A percentile compares a stretch with the other conserved stretches of the same genome.
These are phyloP conservation scores for Tinea trinotella DNA, from an alignment of 2,888 invertebrate species.

Conservation along the genomic window DNA sequence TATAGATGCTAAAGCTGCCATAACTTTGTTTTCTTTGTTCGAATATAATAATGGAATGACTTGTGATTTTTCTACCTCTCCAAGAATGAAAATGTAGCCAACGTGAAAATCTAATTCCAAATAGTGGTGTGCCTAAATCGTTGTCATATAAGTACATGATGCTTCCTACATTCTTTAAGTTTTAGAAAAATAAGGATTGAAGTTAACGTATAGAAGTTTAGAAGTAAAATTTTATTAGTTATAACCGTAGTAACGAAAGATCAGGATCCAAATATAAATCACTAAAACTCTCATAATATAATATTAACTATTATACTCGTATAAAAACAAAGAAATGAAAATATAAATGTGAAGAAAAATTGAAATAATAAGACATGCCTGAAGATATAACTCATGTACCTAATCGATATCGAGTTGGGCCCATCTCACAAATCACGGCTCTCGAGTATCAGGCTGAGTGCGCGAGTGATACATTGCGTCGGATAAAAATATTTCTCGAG, in stretches of 20 bases:
- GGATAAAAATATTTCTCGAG: constrained; percentile 62
- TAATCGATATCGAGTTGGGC: constrained; percentile 38
- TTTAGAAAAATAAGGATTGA: no score
- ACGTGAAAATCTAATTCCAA: constrained; percentile 48
- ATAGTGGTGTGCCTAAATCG: constrained; percentile 17
- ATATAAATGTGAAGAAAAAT: neutral
- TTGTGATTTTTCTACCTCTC: constrained; percentile 41
- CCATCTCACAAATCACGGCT: constrained; percentile 25
- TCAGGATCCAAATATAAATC: no score
- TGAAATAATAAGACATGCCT: neutral
- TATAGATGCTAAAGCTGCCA: constrained; percentile 12
- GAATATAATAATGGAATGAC: constrained; percentile 61
- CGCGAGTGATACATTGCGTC: constrained; percentile 55
- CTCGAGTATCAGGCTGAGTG: constrained; percentile 31
- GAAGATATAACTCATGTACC: constrained; percentile 14
- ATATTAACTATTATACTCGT: no score
- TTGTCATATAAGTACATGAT: no score
- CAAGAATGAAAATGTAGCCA: constrained; percentile 17
- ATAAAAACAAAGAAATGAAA: no score
- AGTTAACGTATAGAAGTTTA: no score
- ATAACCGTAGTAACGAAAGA: no score
- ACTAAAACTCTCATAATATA: no score
- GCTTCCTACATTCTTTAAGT: no score
- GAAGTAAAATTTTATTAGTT: no score
- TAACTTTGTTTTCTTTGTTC: constrained; percentile 45